Conservation (phyloP, 2,797 vertebrate genomes). For the Onychomys arenicola region DNA sequence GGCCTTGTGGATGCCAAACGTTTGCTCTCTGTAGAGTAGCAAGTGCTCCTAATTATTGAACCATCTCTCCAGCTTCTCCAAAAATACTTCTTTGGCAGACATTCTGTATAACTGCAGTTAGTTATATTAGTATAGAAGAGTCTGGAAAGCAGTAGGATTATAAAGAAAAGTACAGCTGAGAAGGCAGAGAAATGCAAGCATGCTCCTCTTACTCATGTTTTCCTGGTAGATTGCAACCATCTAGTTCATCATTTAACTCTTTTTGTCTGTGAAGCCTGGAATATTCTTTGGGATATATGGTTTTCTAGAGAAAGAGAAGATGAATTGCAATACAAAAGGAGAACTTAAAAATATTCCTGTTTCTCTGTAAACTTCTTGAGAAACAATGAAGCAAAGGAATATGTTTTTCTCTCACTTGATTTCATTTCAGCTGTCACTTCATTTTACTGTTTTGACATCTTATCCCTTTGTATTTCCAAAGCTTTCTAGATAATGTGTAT, state of each 20-base stretch:
- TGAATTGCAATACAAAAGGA: background rate
- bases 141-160: background rate
- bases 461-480: background rate
- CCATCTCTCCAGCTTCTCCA: background rate
- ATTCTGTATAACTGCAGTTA: background rate
- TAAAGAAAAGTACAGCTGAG: background rate
- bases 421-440: background rate
- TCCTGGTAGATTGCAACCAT: background rate
- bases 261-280: background rate
- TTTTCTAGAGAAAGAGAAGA: conserved; percentile 7
- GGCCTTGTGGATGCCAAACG: background rate
- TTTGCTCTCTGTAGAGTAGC: background rate
- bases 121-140: background rate
- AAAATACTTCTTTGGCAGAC: background rate
- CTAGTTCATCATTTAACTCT: background rate
- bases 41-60: background rate
- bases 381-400: background rate
- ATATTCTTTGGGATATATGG: background rate
- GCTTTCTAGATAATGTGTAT: background rate
- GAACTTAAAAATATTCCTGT: conserved; percentile 24
- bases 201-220: background rate
- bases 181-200: background rate
- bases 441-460: background rate
- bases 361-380: conserved; percentile 12
- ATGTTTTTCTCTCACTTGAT: background rate